Evolutionary conservation across 2,888 invertebrate species (phyloP).

Genomic region (Phragmatobia fuliginosa): DNA sequence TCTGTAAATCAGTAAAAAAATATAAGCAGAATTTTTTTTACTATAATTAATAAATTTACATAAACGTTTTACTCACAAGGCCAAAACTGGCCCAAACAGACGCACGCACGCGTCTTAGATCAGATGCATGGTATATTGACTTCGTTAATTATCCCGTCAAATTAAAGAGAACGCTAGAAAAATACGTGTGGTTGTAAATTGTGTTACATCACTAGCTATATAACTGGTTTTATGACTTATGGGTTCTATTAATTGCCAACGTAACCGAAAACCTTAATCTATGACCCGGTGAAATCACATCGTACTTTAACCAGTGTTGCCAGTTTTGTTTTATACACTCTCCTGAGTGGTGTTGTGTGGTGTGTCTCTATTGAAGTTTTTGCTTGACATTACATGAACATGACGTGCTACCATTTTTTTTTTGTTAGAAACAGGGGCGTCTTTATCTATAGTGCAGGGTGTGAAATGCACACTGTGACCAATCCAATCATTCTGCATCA

Average conservation of each 20-base stretch:
- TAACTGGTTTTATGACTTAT: slow-evolving; percentile 14
- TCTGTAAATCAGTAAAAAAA: background rate
- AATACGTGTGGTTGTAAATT: slow-evolving; percentile 12
- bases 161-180: slow-evolving; percentile 13
- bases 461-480: too few relatives aligned
- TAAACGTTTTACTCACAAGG: slow-evolving; percentile 8
- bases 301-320: background rate
- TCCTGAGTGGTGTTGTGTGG: background rate
- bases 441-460: too few relatives aligned
- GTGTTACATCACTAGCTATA: slow-evolving; percentile 15
- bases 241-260: slow-evolving; percentile 2
- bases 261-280: slow-evolving; percentile 2
- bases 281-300: background rate
- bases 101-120: slow-evolving; percentile 2
- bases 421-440: too few relatives aligned
- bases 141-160: slow-evolving; percentile 19
- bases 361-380: too few relatives aligned
- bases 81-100: background rate
- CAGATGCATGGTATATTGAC: slow-evolving; percentile 5
- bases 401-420: too few relatives aligned
- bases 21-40: background rate
- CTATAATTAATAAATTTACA: slow-evolving; percentile 1
- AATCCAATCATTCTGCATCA: too few relatives aligned
- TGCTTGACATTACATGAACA: too few relatives aligned
- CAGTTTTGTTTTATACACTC: background rate